Percentiles rank a stretch among this genome's conserved stretches.
phyloP scores from a whole-genome alignment of 2,113 vertebrate species.

The Heterochromis multidens region DNA sequence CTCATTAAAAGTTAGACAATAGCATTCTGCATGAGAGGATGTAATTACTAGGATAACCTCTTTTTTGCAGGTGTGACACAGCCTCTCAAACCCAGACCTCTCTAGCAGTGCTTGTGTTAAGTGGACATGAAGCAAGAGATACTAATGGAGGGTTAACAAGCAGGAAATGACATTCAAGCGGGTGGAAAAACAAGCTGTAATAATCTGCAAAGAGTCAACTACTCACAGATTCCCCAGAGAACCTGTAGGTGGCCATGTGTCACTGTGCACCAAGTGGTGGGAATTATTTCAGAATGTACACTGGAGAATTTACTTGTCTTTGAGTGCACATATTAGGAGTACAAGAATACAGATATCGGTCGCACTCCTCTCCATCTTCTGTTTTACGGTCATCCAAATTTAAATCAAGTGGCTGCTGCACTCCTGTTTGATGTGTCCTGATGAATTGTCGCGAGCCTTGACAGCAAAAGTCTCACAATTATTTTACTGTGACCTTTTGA shows the following conservation, averaged over 20 bases:
- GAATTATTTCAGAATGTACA: neutral
- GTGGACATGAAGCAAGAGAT: slow-evolving; percentile 25
- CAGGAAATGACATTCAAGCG: slow-evolving; percentile 49
- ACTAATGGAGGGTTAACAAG: slow-evolving; percentile 59
- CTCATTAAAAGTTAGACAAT: slow-evolving; percentile 15
- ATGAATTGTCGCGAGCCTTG: neutral
- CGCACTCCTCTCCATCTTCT: neutral
- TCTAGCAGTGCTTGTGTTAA: slow-evolving; percentile 10
- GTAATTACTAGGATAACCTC: neutral
- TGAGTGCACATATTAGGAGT: neutral
- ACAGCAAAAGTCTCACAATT: slow-evolving; percentile 16
- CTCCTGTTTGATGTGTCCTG: neutral
- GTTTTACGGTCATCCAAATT: neutral
- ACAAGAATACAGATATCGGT: neutral
- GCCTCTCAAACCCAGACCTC: slow-evolving; percentile 6
- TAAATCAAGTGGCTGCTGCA: neutral
- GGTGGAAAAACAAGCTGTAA: slow-evolving; percentile 40
- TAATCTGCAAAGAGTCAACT: slow-evolving; percentile 37
- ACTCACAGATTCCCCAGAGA: slow-evolving; percentile 19
- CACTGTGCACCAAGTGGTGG: neutral
- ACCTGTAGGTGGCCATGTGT: slow-evolving; percentile 37
- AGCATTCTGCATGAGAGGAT: slow-evolving; percentile 1
- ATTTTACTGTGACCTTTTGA: slow-evolving; percentile 48
- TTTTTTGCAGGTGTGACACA: slow-evolving; percentile 29
- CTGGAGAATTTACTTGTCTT: neutral